Evolutionary conservation across 2,888 invertebrate genomes (phyloP).

Genomic region (Anodontia alba): DNA sequence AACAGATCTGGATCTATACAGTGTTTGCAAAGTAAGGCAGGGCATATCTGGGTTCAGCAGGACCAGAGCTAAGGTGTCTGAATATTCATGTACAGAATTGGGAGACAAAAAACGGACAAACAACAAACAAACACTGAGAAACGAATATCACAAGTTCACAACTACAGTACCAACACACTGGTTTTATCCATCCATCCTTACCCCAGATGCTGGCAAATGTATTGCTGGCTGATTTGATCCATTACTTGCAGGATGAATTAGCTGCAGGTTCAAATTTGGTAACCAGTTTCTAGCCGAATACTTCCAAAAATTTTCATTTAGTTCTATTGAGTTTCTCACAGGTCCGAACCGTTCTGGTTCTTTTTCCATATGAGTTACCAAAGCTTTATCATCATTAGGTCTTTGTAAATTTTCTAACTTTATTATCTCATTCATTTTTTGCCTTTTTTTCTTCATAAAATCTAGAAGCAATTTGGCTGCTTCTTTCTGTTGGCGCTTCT

Average conservation of each 20-base stretch:
- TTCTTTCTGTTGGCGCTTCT: not conserved
- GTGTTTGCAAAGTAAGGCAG: too few species aligned
- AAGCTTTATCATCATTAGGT: not conserved
- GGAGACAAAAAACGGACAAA: too few species aligned
- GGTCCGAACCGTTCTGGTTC: not conserved
- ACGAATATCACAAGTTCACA: too few species aligned
- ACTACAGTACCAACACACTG: too few species aligned
- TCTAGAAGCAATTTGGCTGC: not conserved
- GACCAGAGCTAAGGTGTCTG: too few species aligned
- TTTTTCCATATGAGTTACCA: not conserved
- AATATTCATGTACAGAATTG: too few species aligned
- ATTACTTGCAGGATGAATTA: not conserved
- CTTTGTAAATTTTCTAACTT: not conserved
- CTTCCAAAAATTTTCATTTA: not conserved
- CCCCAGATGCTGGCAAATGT: conserved; percentile 36
- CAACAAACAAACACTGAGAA: too few species aligned
- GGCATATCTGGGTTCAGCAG: too few species aligned
- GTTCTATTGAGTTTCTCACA: not conserved
- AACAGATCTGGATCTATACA: too few species aligned
- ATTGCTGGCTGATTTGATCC: not conserved
- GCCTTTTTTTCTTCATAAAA: not conserved
- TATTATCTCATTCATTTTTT: not conserved
- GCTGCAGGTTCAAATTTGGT: not conserved
- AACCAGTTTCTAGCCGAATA: not conserved
- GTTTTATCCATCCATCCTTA: conserved; percentile 22